These are phyloP conservation scores for Gallinago undulata DNA, from an alignment of 2,113 vertebrate species.

Conservation along the genomic window DNA sequence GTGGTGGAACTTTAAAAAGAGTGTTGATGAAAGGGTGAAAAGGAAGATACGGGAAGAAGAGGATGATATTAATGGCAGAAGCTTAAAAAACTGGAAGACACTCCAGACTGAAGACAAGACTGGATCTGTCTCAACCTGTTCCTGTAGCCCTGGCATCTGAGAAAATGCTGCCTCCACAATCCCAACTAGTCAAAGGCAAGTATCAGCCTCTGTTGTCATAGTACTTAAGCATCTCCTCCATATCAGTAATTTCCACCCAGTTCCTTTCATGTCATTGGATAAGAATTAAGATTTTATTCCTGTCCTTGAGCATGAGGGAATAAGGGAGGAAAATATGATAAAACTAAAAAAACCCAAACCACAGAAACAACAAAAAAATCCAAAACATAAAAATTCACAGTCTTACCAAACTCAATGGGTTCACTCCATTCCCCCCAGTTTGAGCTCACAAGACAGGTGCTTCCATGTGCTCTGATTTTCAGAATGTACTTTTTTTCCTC, in stretches of 20 bases:
- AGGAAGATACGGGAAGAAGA: background rate
- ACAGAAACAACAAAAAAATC: background rate
- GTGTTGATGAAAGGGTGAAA: background rate
- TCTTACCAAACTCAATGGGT: conserved; percentile 55
- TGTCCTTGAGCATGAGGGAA: background rate
- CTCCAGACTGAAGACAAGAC: accelerated
- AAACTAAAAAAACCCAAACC: background rate
- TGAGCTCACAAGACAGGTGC: accelerated
- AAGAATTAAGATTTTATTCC: background rate
- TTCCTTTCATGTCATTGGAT: background rate
- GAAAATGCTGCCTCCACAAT: background rate
- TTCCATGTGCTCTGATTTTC: conserved; percentile 11
- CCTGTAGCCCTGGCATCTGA: background rate
- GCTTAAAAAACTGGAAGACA: background rate
- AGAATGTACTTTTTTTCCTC: background rate
- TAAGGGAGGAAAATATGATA: background rate
- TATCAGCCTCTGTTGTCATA: background rate
- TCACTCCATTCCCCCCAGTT: conserved; percentile 58
- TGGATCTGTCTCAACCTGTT: background rate
- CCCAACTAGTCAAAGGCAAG: background rate
- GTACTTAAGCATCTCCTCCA: background rate
- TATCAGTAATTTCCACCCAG: accelerated
- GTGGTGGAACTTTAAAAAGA: background rate
- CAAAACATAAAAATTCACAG: background rate
- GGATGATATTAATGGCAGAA: background rate